These are phyloP conservation scores for Bradypodion pumilum DNA, from an alignment of 2,797 vertebrate species.

Conservation along the genomic window DNA sequence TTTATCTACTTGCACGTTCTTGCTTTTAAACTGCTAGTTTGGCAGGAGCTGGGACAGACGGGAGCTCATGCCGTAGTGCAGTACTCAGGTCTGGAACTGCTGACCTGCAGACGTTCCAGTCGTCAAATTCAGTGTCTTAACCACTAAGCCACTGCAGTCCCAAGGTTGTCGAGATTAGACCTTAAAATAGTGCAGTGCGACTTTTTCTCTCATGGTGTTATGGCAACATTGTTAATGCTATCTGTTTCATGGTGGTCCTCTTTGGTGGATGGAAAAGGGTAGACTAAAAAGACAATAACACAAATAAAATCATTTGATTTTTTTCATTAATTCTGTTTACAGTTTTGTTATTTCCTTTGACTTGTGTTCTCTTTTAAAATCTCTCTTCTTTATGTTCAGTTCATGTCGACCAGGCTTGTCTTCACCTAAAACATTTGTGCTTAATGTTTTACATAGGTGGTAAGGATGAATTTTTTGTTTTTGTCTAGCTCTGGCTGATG, in stretches of 20 bases:
- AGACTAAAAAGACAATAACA: conserved; percentile 24
- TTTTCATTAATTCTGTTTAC: conserved; percentile 37
- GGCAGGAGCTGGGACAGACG: too few relatives aligned
- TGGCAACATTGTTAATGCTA: conserved; percentile 72
- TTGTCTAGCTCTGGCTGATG: conserved; percentile 72
- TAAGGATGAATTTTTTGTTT: conserved; percentile 77
- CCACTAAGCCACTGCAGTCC: too few relatives aligned
- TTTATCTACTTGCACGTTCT: too few relatives aligned
- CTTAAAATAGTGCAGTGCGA: conserved; percentile 71
- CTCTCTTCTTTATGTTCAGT: conserved; percentile 83
- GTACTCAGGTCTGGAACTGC: too few relatives aligned
- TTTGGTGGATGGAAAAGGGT: conserved; percentile 49
- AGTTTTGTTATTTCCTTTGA: conserved; percentile 44
- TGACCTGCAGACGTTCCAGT: too few relatives aligned
- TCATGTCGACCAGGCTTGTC: conserved; percentile 84
- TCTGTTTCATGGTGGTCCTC: neutral
- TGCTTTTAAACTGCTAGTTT: too few relatives aligned
- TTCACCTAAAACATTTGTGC: conserved; percentile 89
- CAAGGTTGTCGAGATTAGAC: neutral
- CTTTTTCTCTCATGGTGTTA: conserved; percentile 83
- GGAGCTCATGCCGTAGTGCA: too few relatives aligned
- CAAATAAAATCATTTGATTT: conserved; percentile 20
- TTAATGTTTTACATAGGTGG: conserved; percentile 92
- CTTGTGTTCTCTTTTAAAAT: conserved; percentile 49
- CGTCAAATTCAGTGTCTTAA: too few relatives aligned